These are phyloP conservation scores for Takifugu flavidus DNA, from an alignment of 2,113 vertebrate genomes.

Conservation along the genomic window DNA sequence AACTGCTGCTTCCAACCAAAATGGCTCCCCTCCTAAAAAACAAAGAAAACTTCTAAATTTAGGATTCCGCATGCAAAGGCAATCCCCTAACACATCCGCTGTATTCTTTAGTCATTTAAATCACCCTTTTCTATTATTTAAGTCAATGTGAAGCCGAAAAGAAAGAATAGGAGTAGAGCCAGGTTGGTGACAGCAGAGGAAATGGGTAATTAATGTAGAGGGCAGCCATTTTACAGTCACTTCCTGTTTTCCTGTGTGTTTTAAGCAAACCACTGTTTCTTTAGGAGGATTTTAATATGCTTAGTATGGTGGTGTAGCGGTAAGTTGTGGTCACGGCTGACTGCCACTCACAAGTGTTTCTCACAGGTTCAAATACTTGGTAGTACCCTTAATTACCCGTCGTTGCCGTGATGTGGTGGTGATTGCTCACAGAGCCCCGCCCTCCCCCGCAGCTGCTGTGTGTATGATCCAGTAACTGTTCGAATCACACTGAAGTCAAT, in stretches of 20 bases:
- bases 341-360: constrained; percentile 2
- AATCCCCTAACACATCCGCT: too few relatives aligned
- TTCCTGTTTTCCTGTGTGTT: not conserved
- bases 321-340: constrained; percentile 28
- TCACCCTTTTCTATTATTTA: not conserved
- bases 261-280: constrained; percentile 9
- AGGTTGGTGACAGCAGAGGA: too few relatives aligned
- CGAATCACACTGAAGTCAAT: constrained; percentile 30
- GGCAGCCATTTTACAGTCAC: not conserved
- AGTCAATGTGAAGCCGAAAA: too few relatives aligned
- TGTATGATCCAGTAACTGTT: constrained; percentile 12
- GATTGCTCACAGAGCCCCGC: constrained; percentile 27
- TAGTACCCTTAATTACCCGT: constrained; percentile 33
- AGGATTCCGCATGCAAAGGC: too few relatives aligned
- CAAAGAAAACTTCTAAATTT: too few relatives aligned
- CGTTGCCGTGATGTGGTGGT: constrained; percentile 14
- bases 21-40: not conserved
- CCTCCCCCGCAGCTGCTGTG: not conserved
- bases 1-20: not conserved
- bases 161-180: too few relatives aligned
- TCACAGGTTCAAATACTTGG: constrained; percentile 11
- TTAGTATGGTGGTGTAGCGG: constrained; percentile 24
- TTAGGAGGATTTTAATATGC: not conserved
- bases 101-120: too few relatives aligned
- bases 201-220: too few relatives aligned